Evolutionary conservation across 2,888 invertebrate genomes (phyloP), one percentile per base, ranked within the genome.

Genomic region (Aphidius colemani): DNA sequence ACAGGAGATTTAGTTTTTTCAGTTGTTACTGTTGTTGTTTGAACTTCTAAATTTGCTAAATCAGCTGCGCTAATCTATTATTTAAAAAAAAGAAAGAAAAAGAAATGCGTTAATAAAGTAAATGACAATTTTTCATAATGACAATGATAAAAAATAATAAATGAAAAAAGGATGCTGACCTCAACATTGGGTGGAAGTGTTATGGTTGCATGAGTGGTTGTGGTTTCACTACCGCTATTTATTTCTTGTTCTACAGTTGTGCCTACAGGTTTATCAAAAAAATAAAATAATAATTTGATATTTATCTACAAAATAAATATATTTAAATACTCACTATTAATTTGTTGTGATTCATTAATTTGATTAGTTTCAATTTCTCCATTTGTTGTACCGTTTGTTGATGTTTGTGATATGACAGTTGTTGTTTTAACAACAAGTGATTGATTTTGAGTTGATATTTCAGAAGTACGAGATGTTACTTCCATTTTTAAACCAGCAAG

Each of bases 171-270:
- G 39, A 49, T 39, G 73, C 81, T 81, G 78, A 82, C 81, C 81
- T 82, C 81, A 69, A 82, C 81, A 73, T 78, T 78, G 63, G 81
- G 77, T 70, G 81, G 81, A 71, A 82, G 75, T 70, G 81, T 81
- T 74, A 82, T 81, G 70, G 80, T 82, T 69, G 81, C 81, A 66
- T 79, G 81, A 73, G 81, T 82, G 64, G 79, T 80, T 67, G 81
- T 81, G 69, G 80, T 82, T 76, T 82, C 81, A 43, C 78, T 79
- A 70, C 81, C 81, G 71, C 79, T 81, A 71, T 74, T 67, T 71
- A 80, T 79, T 72, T 82, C 82, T 76, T 80, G 77, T 71, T 81
- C 82, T 78, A 81, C 77, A 58, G 77, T 80, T 66, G 80, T 81
- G 77, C 81, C 81, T 81, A 75, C 72, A 70, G 70, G 74, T 75